A percentile compares a stretch with the other conserved stretches of the same genome.
Evolutionary conservation across 1,140 invertebrate genomes (phyloP).

Genomic region (Pseudomyrmex pallidus): DNA sequence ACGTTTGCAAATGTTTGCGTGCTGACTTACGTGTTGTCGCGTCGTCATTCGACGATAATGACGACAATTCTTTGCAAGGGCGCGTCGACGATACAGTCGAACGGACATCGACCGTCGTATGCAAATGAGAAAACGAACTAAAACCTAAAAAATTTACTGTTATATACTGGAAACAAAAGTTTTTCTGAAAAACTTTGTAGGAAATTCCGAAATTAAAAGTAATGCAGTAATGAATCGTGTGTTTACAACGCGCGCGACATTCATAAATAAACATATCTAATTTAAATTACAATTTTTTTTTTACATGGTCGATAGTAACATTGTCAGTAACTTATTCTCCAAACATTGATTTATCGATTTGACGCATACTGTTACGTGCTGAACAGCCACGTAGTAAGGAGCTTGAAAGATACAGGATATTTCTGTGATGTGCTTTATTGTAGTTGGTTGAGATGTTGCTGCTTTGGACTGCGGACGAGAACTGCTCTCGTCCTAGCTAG

Average conservation of each 20-base stretch:
- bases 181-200: too few species aligned
- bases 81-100: slow-evolving; percentile 16
- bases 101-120: slow-evolving; percentile 22
- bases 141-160: not conserved
- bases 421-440: too few species aligned
- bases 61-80: slow-evolving; percentile 8
- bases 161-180: too few species aligned
- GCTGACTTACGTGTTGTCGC: not conserved
- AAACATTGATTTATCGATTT: not conserved
- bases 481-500: too few species aligned
- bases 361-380: too few species aligned
- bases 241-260: not conserved
- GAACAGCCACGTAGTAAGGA: too few species aligned
- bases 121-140: not conserved
- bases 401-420: too few species aligned
- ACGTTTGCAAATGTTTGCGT: not conserved
- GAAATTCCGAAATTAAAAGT: not conserved
- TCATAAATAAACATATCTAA: not conserved
- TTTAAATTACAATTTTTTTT: not conserved
- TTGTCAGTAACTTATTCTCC: not conserved
- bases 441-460: too few species aligned
- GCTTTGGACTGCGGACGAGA: too few species aligned
- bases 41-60: not conserved
- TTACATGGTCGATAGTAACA: not conserved
- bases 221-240: not conserved